phyloP scores from a whole-genome alignment of 2,888 invertebrate genomes.

The Eristalis arbustorum region DNA sequence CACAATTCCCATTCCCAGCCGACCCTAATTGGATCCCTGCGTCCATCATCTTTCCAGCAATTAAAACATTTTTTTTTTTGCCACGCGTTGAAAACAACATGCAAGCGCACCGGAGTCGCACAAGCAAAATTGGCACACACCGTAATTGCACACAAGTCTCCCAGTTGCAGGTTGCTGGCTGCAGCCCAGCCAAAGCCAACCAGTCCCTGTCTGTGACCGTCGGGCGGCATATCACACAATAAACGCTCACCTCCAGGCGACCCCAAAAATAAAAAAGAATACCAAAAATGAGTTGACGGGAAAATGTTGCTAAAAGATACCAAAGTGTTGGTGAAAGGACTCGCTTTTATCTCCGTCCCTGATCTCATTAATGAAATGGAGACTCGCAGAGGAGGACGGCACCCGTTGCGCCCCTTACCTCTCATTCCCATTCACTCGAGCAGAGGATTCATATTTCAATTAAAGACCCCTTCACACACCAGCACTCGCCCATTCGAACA shows the following conservation, averaged over 20 bases:
- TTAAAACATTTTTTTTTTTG: not conserved
- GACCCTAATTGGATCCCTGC: not conserved
- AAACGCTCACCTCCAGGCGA: too few species aligned
- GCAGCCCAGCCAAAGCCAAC: too few species aligned
- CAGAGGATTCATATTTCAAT: not conserved
- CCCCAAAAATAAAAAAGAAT: too few species aligned
- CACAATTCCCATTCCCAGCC: not conserved
- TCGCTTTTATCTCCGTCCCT: not conserved
- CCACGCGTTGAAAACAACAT: not conserved
- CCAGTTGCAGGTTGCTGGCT: too few species aligned
- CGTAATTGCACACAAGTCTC: too few species aligned
- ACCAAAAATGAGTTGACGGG: not conserved
- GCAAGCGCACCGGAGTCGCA: not conserved
- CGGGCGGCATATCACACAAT: too few species aligned
- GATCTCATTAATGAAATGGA: not conserved
- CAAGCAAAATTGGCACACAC: too few species aligned
- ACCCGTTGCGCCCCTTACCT: not conserved
- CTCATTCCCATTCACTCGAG: not conserved
- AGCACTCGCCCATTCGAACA: not conserved
- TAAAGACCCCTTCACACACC: not conserved
- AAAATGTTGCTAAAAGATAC: not conserved
- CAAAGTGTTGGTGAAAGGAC: not conserved
- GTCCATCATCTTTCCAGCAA: not conserved
- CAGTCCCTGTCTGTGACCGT: too few species aligned
- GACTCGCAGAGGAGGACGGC: not conserved